These are phyloP conservation scores for Heliothis virescens DNA, from an alignment of 1,140 invertebrate genomes.

Conservation along the genomic window DNA sequence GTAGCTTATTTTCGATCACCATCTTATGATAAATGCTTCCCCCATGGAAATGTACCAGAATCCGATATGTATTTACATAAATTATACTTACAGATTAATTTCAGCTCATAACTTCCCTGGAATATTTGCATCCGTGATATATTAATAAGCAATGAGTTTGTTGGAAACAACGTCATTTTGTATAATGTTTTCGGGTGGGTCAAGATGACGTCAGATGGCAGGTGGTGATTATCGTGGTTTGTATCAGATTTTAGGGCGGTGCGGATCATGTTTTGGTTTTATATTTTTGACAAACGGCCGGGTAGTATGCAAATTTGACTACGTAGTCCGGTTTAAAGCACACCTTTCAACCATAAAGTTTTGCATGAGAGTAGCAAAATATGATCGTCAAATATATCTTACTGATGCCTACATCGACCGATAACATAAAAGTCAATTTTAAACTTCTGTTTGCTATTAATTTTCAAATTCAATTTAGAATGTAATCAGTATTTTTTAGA, in stretches of 20 bases:
- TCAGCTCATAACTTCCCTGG: constrained; percentile 56
- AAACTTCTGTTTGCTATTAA: too few species aligned
- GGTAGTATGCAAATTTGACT: constrained; percentile 8
- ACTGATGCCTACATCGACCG: too few species aligned
- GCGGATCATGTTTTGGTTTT: constrained; percentile 11
- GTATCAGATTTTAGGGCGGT: constrained; percentile 11
- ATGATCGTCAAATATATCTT: not conserved
- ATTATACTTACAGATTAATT: constrained; percentile 80
- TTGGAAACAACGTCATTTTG: constrained; percentile 23
- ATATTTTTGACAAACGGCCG: constrained; percentile 27
- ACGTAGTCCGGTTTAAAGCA: constrained; percentile 1
- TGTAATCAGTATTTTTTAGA: too few species aligned
- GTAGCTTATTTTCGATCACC: constrained; percentile 67
- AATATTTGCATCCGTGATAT: constrained; percentile 61
- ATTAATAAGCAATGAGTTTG: constrained; percentile 62
- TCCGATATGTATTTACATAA: constrained; percentile 75
- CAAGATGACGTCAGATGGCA: constrained; percentile 31
- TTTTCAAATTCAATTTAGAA: too few species aligned
- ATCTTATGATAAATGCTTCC: constrained; percentile 72
- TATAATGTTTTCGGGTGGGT: constrained; percentile 22
- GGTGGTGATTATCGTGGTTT: constrained; percentile 25
- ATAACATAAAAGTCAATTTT: too few species aligned
- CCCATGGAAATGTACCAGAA: constrained; percentile 68
- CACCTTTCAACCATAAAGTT: constrained; percentile 2
- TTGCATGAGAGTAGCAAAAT: not conserved